Conservation (phyloP, 2,113 vertebrate species). For the Chaetodon auriga region DNA sequence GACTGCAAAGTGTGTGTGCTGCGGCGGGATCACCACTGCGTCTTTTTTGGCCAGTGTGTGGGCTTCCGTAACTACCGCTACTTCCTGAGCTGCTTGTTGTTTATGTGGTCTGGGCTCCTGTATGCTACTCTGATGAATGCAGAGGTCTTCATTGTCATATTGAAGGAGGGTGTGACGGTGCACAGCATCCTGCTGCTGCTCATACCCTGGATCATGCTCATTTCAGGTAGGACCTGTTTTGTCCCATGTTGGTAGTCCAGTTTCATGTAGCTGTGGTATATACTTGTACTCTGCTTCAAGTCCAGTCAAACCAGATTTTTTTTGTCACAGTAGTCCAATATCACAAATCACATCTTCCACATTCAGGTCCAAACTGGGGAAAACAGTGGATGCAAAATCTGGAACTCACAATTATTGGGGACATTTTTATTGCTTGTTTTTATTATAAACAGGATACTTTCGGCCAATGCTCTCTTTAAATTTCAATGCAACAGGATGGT, state of each 20-base stretch:
- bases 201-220: constrained; percentile 92
- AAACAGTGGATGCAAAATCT: no score
- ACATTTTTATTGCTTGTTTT: no score
- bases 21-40: constrained; percentile 92
- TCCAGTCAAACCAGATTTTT: no score
- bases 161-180: constrained; percentile 87
- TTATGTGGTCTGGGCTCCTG: constrained; percentile 87
- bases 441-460: no score
- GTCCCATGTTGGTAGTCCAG: not conserved
- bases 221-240: constrained; percentile 84
- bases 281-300: not conserved
- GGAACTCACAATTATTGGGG: no score
- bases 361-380: no score
- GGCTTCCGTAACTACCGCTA: constrained; percentile 90
- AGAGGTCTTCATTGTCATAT: constrained; percentile 88
- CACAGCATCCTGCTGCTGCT: constrained; percentile 88
- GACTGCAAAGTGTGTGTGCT: constrained; percentile 91
- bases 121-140: constrained; percentile 90
- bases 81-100: constrained; percentile 89
- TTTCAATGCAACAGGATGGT: not conserved
- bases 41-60: constrained; percentile 91
- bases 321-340: no score
- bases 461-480: not conserved
- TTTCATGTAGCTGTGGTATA: not conserved
- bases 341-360: no score